A percentile compares a stretch with the other conserved stretches of the same genome.
Conservation (phyloP, 35 echinoderm and acorn worm species). For the Nesometra sesokonis region DNA sequence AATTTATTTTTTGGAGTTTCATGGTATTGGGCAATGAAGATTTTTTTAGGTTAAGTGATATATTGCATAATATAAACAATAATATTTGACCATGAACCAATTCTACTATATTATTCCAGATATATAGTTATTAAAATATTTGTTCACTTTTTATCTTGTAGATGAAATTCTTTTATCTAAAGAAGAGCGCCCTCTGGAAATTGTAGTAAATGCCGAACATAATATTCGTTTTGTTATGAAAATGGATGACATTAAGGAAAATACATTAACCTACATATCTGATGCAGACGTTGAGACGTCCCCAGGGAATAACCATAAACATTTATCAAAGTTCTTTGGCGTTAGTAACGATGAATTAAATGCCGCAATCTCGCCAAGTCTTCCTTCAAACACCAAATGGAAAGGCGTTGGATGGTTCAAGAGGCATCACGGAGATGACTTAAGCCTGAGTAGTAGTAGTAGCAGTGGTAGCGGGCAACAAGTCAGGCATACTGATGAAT, state of each 20-base stretch:
- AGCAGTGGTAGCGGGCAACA: constrained; percentile 42
- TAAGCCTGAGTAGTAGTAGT: constrained; percentile 64
- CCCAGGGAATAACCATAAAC: constrained; percentile 31
- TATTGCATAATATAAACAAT: no score
- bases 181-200: constrained; percentile 74
- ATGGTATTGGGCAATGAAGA: no score
- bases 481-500: constrained; percentile 3
- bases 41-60: no score
- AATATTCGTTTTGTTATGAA: constrained; percentile 61
- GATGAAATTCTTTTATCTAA: constrained; percentile 82
- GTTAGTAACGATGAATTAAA: constrained; percentile 53
- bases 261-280: not conserved
- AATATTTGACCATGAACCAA: no score
- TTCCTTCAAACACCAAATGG: not conserved
- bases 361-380: constrained; percentile 35
- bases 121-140: constrained; percentile 5
- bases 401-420: not conserved
- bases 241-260: constrained; percentile 17
- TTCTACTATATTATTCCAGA: no score
- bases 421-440: constrained; percentile 32
- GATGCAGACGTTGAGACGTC: not conserved
- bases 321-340: constrained; percentile 73
- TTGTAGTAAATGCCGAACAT: constrained; percentile 51
- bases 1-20: no score
- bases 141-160: constrained; percentile 35